A percentile compares a stretch with the other conserved stretches of the same genome.
These are phyloP conservation scores for Chironomus tentans DNA, from an alignment of 2,888 invertebrate species.

Conservation along the genomic window DNA sequence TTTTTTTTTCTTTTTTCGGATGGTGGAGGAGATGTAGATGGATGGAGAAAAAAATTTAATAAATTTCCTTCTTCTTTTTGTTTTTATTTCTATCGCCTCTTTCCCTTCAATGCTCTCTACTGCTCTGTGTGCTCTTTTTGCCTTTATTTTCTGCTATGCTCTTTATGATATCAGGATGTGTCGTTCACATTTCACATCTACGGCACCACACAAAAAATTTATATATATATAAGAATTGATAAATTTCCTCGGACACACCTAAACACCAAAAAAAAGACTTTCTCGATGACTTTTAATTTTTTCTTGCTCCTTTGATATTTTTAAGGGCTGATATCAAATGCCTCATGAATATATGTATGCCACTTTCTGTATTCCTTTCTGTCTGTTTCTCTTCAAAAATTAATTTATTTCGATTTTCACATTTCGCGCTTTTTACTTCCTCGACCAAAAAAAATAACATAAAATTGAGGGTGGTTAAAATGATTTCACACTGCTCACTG, in stretches of 20 bases:
- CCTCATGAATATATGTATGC: background rate
- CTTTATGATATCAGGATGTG: background rate
- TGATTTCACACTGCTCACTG: background rate
- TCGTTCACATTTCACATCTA: constrained; percentile 11
- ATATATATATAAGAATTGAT: background rate
- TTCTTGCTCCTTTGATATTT: background rate
- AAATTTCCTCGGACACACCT: constrained; percentile 23
- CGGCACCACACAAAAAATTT: background rate
- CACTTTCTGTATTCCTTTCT: background rate
- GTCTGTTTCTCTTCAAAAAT: background rate
- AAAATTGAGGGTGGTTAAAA: background rate
- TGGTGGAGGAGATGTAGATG: background rate
- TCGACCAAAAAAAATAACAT: background rate
- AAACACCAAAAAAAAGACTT: background rate
- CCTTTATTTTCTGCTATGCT: background rate
- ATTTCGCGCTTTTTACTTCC: constrained; percentile 8
- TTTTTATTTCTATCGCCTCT: background rate
- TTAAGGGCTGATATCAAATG: background rate
- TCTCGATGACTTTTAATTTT: constrained; percentile 10
- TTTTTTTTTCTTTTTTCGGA: too few relatives aligned
- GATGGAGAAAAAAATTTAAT: background rate
- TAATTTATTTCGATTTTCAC: background rate
- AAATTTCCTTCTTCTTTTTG: background rate
- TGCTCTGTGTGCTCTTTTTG: background rate
- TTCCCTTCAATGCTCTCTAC: background rate